These are phyloP conservation scores for Chrysina gloriosa DNA, from an alignment of 2,888 invertebrate species.

Conservation along the genomic window DNA sequence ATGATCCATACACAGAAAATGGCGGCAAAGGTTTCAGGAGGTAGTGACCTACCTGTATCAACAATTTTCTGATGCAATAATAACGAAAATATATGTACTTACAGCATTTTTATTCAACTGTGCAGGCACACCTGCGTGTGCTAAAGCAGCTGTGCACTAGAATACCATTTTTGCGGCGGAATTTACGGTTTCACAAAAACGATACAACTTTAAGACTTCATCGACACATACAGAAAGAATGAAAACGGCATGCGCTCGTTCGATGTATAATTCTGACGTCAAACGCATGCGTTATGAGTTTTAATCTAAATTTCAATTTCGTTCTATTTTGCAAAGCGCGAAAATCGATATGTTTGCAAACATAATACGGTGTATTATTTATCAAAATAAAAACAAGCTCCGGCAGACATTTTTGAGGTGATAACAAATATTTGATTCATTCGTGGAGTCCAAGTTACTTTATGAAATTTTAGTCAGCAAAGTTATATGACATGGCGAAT, in stretches of 20 bases:
- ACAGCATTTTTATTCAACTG: conserved; percentile 74
- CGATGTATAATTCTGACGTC: neutral
- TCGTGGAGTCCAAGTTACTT: too few species aligned
- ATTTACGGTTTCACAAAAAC: conserved; percentile 66
- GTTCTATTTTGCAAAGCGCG: too few species aligned
- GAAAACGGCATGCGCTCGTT: neutral
- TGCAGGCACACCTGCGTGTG: conserved; percentile 80
- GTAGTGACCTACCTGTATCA: conserved; percentile 26
- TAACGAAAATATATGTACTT: conserved; percentile 65
- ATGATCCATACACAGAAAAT: neutral
- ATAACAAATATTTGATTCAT: too few species aligned
- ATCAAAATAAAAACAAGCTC: too few species aligned
- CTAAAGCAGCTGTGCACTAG: conserved; percentile 63
- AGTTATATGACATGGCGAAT: too few species aligned
- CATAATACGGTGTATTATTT: neutral
- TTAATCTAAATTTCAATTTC: neutral
- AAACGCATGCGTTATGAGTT: conserved; percentile 24
- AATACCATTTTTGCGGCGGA: conserved; percentile 75
- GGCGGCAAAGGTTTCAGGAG: conserved; percentile 27
- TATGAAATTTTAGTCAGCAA: too few species aligned
- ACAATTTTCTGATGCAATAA: neutral
- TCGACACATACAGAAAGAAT: conserved; percentile 36
- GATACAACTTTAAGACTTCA: conserved; percentile 39
- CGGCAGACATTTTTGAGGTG: too few species aligned
- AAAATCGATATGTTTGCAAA: conserved; percentile 23